A percentile compares a stretch with the other conserved stretches of the same genome.
Evolutionary conservation across 2,888 invertebrate species (phyloP).

Genomic region (Atherix ibis): DNA sequence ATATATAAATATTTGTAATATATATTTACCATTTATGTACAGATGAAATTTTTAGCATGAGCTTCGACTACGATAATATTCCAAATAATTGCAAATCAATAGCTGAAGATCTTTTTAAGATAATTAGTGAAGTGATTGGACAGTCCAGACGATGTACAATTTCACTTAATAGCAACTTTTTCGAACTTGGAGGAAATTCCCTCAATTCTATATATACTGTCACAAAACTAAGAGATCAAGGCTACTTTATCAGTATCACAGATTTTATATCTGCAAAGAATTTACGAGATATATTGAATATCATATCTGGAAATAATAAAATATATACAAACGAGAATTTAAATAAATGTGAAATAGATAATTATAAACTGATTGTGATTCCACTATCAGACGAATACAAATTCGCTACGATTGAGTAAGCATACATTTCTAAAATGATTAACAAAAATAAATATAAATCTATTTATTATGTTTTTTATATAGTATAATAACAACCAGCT

Average conservation of each 20-base stretch:
- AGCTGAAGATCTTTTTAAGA: constrained; percentile 56
- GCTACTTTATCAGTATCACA: constrained; percentile 65
- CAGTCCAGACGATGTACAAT: constrained; percentile 45
- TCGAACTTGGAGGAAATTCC: constrained; percentile 73
- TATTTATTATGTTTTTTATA: constrained; percentile 17
- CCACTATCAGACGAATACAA: constrained; percentile 39
- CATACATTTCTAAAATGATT: constrained; percentile 14
- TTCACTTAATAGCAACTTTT: constrained; percentile 55
- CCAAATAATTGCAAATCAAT: constrained; percentile 39
- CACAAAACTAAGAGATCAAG: constrained; percentile 55
- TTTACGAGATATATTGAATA: constrained; percentile 50
- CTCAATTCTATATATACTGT: constrained; percentile 74
- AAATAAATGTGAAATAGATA: no score
- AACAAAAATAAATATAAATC: neutral
- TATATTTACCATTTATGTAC: neutral
- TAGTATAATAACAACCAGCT: constrained; percentile 72
- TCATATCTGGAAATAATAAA: constrained; percentile 33
- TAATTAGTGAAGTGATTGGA: constrained; percentile 55
- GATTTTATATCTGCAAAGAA: constrained; percentile 61
- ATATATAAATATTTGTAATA: neutral
- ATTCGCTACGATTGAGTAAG: constrained; percentile 53
- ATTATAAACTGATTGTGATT: constrained; percentile 23
- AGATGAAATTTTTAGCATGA: constrained; percentile 1
- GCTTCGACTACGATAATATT: constrained; percentile 48
- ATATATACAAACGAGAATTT: constrained; percentile 20